phyloP scores from a whole-genome alignment of 2,113 vertebrate genomes.

The Epinephelus fuscoguttatus region DNA sequence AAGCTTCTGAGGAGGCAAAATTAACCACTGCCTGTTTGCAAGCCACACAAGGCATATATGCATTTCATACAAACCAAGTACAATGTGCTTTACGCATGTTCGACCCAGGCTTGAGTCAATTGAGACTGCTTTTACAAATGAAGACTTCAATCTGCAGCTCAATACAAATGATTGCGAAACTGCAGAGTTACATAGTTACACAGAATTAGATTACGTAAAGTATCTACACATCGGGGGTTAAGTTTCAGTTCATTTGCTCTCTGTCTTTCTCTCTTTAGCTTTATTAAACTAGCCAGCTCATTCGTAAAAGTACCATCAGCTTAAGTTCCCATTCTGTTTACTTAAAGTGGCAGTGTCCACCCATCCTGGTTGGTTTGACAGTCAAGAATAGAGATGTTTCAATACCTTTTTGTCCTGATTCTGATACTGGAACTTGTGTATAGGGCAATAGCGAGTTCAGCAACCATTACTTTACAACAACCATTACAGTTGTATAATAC shows the following conservation, averaged over 20 bases:
- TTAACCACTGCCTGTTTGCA: background rate
- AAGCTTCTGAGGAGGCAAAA: background rate
- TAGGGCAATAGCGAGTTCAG: too few species aligned
- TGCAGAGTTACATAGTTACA: too few species aligned
- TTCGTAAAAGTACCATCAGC: background rate
- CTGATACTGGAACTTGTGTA: too few species aligned
- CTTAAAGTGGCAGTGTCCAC: background rate
- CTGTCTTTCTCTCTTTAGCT: background rate
- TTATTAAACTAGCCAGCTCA: background rate
- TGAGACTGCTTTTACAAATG: background rate
- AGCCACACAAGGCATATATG: too few species aligned
- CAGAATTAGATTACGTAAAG: background rate
- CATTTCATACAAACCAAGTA: too few species aligned
- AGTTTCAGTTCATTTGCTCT: background rate
- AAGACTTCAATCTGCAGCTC: conserved; percentile 9
- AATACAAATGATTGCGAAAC: background rate
- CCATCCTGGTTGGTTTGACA: too few species aligned
- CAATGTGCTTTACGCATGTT: background rate
- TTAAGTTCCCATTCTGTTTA: background rate
- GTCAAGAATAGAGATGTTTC: background rate
- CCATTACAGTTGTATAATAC: too few species aligned
- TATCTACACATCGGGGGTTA: background rate
- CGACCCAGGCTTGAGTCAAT: conserved; percentile 6
- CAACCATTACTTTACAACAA: too few species aligned
- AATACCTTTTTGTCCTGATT: too few species aligned